Evolutionary conservation across 2,113 vertebrate genomes (phyloP).

Genomic region (Promerops cafer): DNA sequence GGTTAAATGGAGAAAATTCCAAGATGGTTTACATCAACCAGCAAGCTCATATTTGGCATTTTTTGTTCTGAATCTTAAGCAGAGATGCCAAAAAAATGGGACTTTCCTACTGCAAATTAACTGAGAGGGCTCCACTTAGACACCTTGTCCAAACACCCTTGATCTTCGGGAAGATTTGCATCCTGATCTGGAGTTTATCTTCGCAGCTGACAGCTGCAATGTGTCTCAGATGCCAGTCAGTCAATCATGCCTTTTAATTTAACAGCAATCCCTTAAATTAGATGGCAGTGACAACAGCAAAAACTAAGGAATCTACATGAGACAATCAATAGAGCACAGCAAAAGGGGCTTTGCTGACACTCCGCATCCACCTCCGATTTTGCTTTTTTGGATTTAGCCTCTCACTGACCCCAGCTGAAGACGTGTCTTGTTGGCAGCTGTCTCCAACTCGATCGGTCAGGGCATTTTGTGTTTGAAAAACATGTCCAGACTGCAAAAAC

Average conservation of each 20-base stretch:
- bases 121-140: neutral
- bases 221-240: slow-evolving; percentile 17
- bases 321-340: neutral
- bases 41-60: neutral
- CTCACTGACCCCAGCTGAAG: neutral
- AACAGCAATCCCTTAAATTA: slow-evolving; percentile 45
- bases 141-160: neutral
- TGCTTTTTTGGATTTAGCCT: neutral
- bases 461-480: neutral
- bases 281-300: neutral
- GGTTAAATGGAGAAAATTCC: neutral
- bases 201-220: slow-evolving; percentile 49
- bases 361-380: neutral
- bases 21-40: neutral
- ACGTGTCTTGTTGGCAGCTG: neutral
- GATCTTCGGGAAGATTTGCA: slow-evolving; percentile 20
- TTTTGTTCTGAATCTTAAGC: neutral
- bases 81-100: neutral
- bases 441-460: neutral
- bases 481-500: neutral
- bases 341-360: slow-evolving; percentile 19
- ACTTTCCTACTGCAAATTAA: neutral
- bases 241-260: slow-evolving; percentile 39
- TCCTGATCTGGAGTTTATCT: neutral
- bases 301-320: neutral